Percentiles rank a stretch among this genome's conserved stretches.
These are phyloP conservation scores for Meteorus cinctellus DNA, from an alignment of 2,888 invertebrate genomes.

Conservation along the genomic window DNA sequence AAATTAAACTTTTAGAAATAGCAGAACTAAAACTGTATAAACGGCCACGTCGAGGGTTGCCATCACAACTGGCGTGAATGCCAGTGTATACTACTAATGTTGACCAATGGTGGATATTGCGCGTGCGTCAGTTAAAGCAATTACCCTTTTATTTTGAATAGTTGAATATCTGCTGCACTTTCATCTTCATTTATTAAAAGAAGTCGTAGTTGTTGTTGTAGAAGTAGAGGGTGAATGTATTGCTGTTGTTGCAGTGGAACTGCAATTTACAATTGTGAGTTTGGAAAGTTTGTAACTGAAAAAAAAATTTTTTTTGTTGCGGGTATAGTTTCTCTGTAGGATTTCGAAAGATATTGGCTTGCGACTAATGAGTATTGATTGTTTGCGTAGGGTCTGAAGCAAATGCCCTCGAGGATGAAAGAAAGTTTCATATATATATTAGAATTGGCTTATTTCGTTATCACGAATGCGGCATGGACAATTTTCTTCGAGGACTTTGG, in stretches of 20 bases:
- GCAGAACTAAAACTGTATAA: conserved; percentile 37
- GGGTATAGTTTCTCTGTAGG: neutral
- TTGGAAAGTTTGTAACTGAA: neutral
- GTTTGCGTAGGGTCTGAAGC: conserved; percentile 15
- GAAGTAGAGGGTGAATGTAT: neutral
- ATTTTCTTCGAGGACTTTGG: conserved; percentile 13
- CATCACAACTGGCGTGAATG: conserved; percentile 59
- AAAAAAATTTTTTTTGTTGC: neutral
- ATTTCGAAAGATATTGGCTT: conserved; percentile 17
- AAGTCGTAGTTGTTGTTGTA: neutral
- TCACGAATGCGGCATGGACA: conserved; percentile 1
- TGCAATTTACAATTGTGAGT: too few relatives aligned
- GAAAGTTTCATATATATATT: neutral
- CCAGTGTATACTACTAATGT: conserved; percentile 37
- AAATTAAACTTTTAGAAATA: neutral
- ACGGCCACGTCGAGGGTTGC: conserved; percentile 55
- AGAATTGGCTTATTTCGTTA: conserved; percentile 4
- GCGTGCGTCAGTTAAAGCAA: conserved; percentile 32
- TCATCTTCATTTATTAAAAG: neutral
- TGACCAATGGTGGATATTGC: conserved; percentile 32
- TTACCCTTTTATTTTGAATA: conserved; percentile 18
- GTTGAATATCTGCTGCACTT: neutral
- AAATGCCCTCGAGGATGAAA: conserved; percentile 13
- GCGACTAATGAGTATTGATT: conserved; percentile 10
- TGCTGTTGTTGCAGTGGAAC: too few relatives aligned